Evolutionary conservation across 2,113 vertebrate genomes (phyloP).

Genomic region (Excalfactoria chinensis): DNA sequence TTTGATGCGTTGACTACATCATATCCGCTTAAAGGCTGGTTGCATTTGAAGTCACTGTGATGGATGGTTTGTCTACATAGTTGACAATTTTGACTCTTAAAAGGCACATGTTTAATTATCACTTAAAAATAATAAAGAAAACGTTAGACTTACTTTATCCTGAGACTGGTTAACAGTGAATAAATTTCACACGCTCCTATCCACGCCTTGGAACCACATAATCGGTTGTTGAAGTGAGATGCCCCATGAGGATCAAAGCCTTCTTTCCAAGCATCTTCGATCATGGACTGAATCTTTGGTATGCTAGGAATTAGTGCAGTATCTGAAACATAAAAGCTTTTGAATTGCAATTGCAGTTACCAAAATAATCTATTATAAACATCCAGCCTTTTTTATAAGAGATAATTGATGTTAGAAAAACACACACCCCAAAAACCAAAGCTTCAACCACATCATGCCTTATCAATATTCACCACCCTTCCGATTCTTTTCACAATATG

Average conservation of each 20-base stretch:
- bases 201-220: constrained; percentile 91
- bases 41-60: not conserved
- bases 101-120: not conserved
- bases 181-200: constrained; percentile 97
- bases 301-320: constrained; percentile 84
- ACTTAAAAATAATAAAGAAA: not conserved
- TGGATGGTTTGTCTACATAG: not conserved
- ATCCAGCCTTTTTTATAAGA: not conserved
- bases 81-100: not conserved
- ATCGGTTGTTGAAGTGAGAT: constrained; percentile 85
- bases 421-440: not conserved
- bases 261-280: constrained; percentile 92
- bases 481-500: not conserved
- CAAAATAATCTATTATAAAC: not conserved
- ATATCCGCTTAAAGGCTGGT: not conserved
- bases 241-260: constrained; percentile 94
- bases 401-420: not conserved
- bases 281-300: constrained; percentile 89
- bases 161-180: constrained; percentile 86
- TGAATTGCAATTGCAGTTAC: not conserved
- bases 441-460: not conserved
- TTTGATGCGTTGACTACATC: not conserved
- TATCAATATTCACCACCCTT: not conserved
- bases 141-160: constrained; percentile 83
- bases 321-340: constrained; percentile 73